phyloP scores from a whole-genome alignment of 2,113 vertebrate genomes.

The Stictonetta naevosa region DNA sequence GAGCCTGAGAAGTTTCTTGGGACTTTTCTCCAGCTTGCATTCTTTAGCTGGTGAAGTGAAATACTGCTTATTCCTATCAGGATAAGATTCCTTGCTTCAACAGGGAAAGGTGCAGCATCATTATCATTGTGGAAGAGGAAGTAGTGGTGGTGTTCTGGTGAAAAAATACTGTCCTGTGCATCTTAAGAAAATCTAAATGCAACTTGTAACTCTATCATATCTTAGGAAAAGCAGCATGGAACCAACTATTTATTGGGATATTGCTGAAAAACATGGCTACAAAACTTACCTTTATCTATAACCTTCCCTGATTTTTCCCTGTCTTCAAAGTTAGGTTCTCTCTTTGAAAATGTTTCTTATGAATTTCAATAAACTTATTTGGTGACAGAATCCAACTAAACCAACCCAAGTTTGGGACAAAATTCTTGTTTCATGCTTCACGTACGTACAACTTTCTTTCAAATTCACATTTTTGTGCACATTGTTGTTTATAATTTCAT shows the following conservation, averaged over 20 bases:
- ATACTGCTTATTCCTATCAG: not conserved
- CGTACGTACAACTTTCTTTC: not conserved
- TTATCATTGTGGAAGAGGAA: not conserved
- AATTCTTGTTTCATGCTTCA: not conserved
- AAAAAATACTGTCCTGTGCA: not conserved
- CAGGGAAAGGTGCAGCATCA: not conserved
- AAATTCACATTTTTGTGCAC: not conserved
- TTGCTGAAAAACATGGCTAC: not conserved
- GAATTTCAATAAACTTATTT: not conserved
- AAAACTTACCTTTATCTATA: not conserved
- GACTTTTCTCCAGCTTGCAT: not conserved
- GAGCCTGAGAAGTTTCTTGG: not conserved
- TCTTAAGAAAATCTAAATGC: not conserved
- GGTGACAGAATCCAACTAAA: not conserved
- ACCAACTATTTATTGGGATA: not conserved
- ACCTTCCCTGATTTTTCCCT: not conserved
- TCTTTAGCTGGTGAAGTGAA: not conserved
- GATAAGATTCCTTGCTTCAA: not conserved
- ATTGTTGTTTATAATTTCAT: not conserved
- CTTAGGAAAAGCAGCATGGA: not conserved
- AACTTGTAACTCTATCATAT: not conserved
- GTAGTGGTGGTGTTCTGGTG: not conserved
- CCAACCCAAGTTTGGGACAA: not conserved
- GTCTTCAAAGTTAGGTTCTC: not conserved
- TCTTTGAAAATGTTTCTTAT: not conserved